These are phyloP conservation scores for Nomada flava DNA, from an alignment of 2,888 invertebrate genomes.

Conservation along the genomic window DNA sequence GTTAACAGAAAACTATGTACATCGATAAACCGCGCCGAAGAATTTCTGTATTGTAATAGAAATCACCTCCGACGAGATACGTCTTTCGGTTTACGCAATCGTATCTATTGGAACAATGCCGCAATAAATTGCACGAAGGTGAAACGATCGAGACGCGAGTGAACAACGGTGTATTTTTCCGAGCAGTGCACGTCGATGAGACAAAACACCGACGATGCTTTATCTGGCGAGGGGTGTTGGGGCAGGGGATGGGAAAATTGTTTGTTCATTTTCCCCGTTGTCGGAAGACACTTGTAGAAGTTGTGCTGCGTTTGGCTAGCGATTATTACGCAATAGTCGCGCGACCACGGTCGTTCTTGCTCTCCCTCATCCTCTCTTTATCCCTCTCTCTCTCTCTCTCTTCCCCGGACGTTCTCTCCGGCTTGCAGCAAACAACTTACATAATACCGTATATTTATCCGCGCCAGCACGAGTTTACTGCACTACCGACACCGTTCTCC, in stretches of 20 bases:
- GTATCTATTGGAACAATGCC: background rate
- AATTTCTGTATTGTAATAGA: too few relatives aligned
- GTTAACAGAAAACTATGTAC: too few relatives aligned
- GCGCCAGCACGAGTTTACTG: constrained; percentile 64
- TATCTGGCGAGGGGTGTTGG: too few relatives aligned
- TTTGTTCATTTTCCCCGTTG: constrained; percentile 3
- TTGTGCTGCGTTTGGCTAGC: constrained; percentile 7
- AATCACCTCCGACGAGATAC: too few relatives aligned
- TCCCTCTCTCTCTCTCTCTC: constrained; percentile 16
- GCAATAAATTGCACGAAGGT: background rate
- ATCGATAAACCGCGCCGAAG: too few relatives aligned
- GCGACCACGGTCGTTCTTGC: background rate
- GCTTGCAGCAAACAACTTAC: constrained; percentile 77
- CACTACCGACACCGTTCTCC: constrained; percentile 61
- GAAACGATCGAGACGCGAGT: background rate
- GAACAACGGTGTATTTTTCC: background rate
- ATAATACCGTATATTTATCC: constrained; percentile 78
- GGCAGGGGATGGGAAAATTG: background rate
- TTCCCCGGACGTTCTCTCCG: constrained; percentile 53
- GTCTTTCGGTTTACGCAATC: too few relatives aligned
- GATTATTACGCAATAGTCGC: constrained; percentile 56
- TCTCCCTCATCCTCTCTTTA: constrained; percentile 15
- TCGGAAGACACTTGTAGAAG: constrained; percentile 18
- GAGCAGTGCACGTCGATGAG: background rate
- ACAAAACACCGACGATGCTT: background rate